Percentiles rank a stretch among this genome's conserved stretches.
Evolutionary conservation across 2,113 vertebrate species (phyloP).

Genomic region (Hippocampus barbouri): DNA sequence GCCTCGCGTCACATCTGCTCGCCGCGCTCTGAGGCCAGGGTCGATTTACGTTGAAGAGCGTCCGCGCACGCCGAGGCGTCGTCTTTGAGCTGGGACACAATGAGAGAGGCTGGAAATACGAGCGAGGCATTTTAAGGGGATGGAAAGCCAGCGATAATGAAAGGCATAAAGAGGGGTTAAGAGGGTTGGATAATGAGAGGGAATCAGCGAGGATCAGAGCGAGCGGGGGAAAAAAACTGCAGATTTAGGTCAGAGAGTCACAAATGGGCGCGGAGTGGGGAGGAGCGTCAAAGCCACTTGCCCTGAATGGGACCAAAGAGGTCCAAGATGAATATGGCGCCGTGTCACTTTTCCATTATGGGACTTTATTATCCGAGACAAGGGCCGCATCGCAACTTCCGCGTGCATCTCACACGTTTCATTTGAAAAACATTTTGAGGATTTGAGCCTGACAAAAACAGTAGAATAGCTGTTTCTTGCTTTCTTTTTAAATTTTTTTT

Average conservation of each 20-base stretch:
- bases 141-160: slow-evolving; percentile 42
- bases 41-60: slow-evolving; percentile 22
- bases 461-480: no score
- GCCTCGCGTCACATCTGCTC: slow-evolving; percentile 28
- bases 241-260: slow-evolving; percentile 67
- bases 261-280: slow-evolving; percentile 48
- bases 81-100: slow-evolving; percentile 23
- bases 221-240: slow-evolving; percentile 15
- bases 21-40: slow-evolving; percentile 24
- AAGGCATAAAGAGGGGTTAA: slow-evolving; percentile 56
- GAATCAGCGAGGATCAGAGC: slow-evolving; percentile 44
- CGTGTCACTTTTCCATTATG: slow-evolving; percentile 5
- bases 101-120: slow-evolving; percentile 17
- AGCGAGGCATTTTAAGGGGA: slow-evolving; percentile 32
- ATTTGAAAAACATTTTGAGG: no score
- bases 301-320: slow-evolving; percentile 32
- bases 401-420: not conserved
- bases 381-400: not conserved
- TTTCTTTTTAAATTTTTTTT: no score
- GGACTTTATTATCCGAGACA: not conserved
- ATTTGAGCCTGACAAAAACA: no score
- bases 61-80: slow-evolving; percentile 22
- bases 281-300: slow-evolving; percentile 34
- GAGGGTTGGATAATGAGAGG: slow-evolving; percentile 56
- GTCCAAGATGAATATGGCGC: not conserved